These are phyloP conservation scores for Holacanthella duospinosa DNA, from an alignment of 2,888 invertebrate species.

Conservation along the genomic window DNA sequence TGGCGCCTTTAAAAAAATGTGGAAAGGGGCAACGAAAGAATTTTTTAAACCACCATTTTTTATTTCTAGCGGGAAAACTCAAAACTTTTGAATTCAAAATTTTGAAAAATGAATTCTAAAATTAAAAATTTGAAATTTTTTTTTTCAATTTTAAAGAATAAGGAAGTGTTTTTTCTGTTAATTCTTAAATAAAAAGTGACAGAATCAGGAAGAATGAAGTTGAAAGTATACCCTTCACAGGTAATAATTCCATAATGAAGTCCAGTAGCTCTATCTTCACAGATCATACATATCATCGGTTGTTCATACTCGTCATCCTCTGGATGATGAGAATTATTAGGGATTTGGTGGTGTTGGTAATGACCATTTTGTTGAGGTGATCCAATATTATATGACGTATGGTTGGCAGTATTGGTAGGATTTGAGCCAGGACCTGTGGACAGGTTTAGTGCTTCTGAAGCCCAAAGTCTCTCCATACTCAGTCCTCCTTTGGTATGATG, in stretches of 20 bases:
- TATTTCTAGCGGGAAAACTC: no score
- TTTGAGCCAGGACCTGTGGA: constrained; percentile 32
- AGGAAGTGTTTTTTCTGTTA: background rate
- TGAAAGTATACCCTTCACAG: constrained; percentile 77
- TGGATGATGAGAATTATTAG: constrained; percentile 5
- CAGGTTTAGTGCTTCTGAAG: constrained; percentile 36
- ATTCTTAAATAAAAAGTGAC: constrained; percentile 6
- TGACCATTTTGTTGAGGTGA: constrained; percentile 10
- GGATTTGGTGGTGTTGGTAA: constrained; percentile 8
- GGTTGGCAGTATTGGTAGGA: constrained; percentile 20
- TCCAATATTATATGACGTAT: background rate
- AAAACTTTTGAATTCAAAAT: no score
- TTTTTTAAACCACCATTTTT: no score
- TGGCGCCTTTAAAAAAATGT: no score
- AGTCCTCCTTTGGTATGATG: constrained; percentile 47
- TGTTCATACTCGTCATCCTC: constrained; percentile 66
- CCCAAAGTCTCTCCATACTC: constrained; percentile 83
- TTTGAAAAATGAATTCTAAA: constrained; percentile 4
- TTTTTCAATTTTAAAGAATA: background rate
- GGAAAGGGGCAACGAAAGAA: no score
- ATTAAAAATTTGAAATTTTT: background rate
- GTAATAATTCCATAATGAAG: constrained; percentile 98
- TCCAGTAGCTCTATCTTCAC: constrained; percentile 95
- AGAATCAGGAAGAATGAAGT: constrained; percentile 3
- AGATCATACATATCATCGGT: constrained; percentile 96